Percentiles rank a stretch among this genome's conserved stretches.
These are phyloP conservation scores for Dryococelus australis DNA, from an alignment of 2,888 invertebrate species.

Conservation along the genomic window DNA sequence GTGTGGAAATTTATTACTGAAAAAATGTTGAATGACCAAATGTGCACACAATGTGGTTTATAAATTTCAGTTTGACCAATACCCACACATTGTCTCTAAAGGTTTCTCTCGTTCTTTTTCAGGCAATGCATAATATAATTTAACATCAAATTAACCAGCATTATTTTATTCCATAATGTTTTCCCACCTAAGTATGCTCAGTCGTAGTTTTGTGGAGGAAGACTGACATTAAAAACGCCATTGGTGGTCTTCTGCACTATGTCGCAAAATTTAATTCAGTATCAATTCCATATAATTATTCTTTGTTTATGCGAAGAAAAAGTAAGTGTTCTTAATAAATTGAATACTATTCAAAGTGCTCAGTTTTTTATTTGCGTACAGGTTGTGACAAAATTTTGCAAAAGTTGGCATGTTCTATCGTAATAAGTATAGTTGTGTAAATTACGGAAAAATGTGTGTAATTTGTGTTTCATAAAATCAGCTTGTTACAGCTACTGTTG, in stretches of 20 bases:
- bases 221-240: no score
- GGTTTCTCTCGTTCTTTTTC: no score
- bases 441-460: not conserved
- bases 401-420: not conserved
- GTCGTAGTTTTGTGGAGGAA: no score
- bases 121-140: no score
- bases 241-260: not conserved
- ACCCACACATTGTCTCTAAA: no score
- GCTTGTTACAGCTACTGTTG: not conserved
- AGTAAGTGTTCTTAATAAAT: constrained; percentile 8
- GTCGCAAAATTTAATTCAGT: not conserved
- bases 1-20: not conserved
- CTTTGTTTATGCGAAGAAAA: not conserved
- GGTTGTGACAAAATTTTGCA: not conserved
- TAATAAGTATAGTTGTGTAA: not conserved
- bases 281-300: not conserved
- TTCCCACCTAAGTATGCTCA: no score
- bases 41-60: not conserved
- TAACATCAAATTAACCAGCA: no score
- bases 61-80: not conserved
- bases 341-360: not conserved
- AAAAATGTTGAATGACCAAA: not conserved
- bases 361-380: not conserved
- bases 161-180: no score
- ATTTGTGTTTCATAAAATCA: not conserved